Percentiles rank a stretch among this genome's conserved stretches.
Conservation (phyloP, 2,888 invertebrate genomes). For the Baronia brevicornis region DNA sequence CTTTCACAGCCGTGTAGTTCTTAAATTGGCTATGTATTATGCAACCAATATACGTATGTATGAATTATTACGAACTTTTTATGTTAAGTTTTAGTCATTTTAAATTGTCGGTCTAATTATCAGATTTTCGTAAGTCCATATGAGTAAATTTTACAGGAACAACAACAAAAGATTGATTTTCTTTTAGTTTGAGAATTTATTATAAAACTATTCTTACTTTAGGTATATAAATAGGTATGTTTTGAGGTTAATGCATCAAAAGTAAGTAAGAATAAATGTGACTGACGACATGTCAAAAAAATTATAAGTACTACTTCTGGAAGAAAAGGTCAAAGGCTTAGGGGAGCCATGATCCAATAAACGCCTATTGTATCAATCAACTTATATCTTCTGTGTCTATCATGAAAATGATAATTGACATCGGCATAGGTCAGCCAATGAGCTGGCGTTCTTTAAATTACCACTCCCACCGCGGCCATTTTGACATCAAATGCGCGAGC, state of each 20-base stretch:
- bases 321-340: constrained; percentile 7
- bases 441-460: constrained; percentile 34
- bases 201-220: too few species aligned
- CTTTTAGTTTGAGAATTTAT: too few species aligned
- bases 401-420: constrained; percentile 38
- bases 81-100: constrained; percentile 6
- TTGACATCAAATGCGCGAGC: constrained; percentile 44
- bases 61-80: constrained; percentile 4
- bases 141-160: too few species aligned
- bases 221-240: too few species aligned
- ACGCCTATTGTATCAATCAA: constrained; percentile 29
- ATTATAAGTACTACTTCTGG: too few species aligned
- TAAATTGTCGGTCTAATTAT: too few species aligned
- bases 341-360: constrained; percentile 13
- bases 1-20: constrained; percentile 25
- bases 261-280: too few species aligned
- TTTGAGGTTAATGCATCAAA: too few species aligned
- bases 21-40: constrained; percentile 24
- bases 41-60: constrained; percentile 14
- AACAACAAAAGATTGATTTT: too few species aligned
- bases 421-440: constrained; percentile 45
- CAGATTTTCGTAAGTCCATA: too few species aligned
- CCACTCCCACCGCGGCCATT: constrained; percentile 67
- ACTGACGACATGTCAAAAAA: too few species aligned
- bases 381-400: constrained; percentile 29